These are phyloP conservation scores for Orius laevigatus DNA, from an alignment of 1,140 invertebrate genomes.

Conservation along the genomic window DNA sequence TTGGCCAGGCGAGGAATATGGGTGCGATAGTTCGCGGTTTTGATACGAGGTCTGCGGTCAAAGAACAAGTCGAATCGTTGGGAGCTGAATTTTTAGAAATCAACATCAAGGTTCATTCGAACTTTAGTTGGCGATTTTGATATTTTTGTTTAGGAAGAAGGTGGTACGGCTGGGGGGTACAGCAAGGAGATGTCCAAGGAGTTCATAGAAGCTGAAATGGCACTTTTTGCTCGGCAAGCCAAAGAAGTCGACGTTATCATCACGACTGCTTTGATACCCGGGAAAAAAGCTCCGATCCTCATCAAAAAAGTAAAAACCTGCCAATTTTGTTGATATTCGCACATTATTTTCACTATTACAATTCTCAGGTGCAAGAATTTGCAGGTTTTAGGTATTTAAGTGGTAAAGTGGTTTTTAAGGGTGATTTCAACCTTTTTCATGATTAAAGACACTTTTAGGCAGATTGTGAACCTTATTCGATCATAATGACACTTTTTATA, in stretches of 20 bases:
- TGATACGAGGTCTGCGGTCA: constrained; percentile 70
- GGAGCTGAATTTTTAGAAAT: constrained; percentile 75
- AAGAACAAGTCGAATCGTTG: constrained; percentile 77
- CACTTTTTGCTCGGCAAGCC: constrained; percentile 69
- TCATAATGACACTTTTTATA: too few relatives aligned
- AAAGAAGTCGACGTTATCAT: constrained; percentile 69
- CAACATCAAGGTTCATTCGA: constrained; percentile 39
- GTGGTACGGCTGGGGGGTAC: constrained; percentile 68
- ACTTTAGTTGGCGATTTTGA: constrained; percentile 1
- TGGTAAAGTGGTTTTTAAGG: too few relatives aligned
- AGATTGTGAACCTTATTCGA: too few relatives aligned
- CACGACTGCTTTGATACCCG: constrained; percentile 78
- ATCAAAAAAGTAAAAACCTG: constrained; percentile 49
- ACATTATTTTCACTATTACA: background rate
- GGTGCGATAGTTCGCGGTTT: constrained; percentile 76
- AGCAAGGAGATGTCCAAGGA: constrained; percentile 83
- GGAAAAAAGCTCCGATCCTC: constrained; percentile 64
- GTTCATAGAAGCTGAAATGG: constrained; percentile 74
- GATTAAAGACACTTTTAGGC: too few relatives aligned
- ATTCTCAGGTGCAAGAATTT: background rate
- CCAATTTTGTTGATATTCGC: background rate
- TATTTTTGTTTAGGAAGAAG: constrained; percentile 49
- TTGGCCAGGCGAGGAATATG: constrained; percentile 75
- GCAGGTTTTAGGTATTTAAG: background rate
- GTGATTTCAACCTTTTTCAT: too few relatives aligned